Conservation (phyloP, 1,140 invertebrate species). For the Oppia nitens region DNA sequence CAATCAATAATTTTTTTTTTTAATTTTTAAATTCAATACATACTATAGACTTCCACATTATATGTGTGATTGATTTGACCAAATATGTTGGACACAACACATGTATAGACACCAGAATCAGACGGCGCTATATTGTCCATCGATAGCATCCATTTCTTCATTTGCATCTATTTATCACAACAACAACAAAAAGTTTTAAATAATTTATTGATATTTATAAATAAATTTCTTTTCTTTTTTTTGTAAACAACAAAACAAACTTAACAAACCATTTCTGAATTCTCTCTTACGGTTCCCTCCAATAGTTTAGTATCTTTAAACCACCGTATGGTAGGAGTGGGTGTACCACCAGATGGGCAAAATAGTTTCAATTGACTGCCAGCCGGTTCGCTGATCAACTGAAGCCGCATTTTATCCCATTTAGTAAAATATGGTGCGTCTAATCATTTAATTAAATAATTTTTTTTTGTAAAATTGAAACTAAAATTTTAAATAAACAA, state of each 20-base stretch:
- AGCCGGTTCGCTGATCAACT: background rate
- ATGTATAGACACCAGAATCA: constrained; percentile 25
- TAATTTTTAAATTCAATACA: constrained; percentile 3
- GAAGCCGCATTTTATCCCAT: background rate
- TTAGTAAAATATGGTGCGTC: background rate
- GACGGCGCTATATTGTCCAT: constrained; percentile 10
- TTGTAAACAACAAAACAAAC: background rate
- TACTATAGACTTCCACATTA: constrained; percentile 14
- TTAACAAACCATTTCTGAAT: background rate
- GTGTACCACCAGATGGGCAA: background rate
- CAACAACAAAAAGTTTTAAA: background rate
- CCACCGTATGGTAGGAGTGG: background rate
- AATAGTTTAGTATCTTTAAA: background rate
- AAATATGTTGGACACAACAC: constrained; percentile 21
- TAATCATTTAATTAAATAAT: too few species aligned
- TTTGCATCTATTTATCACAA: constrained; percentile 7
- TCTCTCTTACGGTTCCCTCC: background rate
- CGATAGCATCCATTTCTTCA: constrained; percentile 10
- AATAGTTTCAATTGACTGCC: background rate
- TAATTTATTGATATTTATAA: too few species aligned
- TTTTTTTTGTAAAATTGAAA: background rate
- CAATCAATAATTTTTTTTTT: background rate
- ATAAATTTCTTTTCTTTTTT: background rate
- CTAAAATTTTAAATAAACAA: background rate
- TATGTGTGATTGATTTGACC: constrained; percentile 18